A percentile compares a stretch with the other conserved stretches of the same genome.
Conservation (phyloP, 2,113 vertebrate genomes). For the Heterotilapia buettikoferi region DNA sequence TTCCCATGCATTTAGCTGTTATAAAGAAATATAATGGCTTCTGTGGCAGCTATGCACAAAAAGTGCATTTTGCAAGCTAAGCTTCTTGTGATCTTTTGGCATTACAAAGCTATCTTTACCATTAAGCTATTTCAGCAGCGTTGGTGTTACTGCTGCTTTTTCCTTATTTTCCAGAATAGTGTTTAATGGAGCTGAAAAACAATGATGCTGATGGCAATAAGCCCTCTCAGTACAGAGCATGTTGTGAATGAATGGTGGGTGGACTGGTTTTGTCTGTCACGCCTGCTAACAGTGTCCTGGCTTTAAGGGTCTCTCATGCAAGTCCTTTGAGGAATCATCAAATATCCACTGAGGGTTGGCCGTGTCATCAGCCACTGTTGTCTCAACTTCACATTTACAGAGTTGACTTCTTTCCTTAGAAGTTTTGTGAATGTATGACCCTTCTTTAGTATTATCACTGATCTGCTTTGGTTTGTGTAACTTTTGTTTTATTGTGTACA, state of each 20-base stretch:
- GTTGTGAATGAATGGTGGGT: conserved; percentile 3
- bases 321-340: background rate
- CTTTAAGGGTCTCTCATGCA: background rate
- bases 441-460: background rate
- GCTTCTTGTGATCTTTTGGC: background rate
- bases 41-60: background rate
- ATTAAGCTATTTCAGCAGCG: background rate
- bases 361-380: background rate
- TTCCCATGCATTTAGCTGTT: background rate
- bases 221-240: background rate
- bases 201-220: conserved; percentile 1
- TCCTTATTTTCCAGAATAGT: background rate
- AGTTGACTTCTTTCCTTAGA: background rate
- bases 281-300: background rate
- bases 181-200: conserved; percentile 18
- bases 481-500: conserved; percentile 33
- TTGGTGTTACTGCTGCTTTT: background rate
- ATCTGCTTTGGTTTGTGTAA: conserved; percentile 18
- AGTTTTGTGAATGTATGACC: background rate
- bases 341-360: background rate
- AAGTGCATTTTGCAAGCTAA: background rate
- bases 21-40: background rate
- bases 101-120: background rate
- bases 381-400: background rate
- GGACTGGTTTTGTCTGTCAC: conserved; percentile 1